phyloP scores from a whole-genome alignment of 2,113 vertebrate genomes.

The Callipepla squamata region DNA sequence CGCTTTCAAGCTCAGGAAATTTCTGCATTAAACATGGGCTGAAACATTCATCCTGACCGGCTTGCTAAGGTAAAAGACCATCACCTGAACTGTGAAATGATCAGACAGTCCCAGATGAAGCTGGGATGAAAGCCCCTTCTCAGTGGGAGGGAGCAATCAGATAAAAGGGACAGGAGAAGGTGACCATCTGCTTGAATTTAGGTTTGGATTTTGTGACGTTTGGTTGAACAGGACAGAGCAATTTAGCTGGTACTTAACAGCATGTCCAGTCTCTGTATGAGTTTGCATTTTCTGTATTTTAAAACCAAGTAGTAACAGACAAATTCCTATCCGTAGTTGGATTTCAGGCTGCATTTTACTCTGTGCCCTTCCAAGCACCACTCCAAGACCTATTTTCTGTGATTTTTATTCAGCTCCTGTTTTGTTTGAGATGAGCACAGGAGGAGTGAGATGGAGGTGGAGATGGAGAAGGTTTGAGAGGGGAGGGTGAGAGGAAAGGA shows the following conservation, averaged over 20 bases:
- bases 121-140: slow-evolving; percentile 25
- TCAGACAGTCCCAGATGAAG: slow-evolving; percentile 36
- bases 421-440: background rate
- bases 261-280: background rate
- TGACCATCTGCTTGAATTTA: background rate
- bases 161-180: slow-evolving; percentile 21
- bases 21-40: slow-evolving; percentile 34
- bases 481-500: background rate
- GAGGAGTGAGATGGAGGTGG: background rate
- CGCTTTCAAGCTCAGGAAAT: slow-evolving; percentile 1
- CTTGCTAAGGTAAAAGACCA: slow-evolving; percentile 5
- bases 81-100: slow-evolving; percentile 27
- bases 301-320: background rate
- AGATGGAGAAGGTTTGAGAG: background rate
- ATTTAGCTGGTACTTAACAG: background rate
- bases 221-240: slow-evolving; percentile 1
- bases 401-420: background rate
- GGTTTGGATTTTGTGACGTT: background rate
- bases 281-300: slow-evolving; percentile 14
- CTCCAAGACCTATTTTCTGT: background rate
- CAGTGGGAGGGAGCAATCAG: slow-evolving; percentile 47
- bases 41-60: slow-evolving; percentile 17
- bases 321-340: background rate
- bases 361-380: background rate
- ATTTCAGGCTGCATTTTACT: background rate